These are phyloP conservation scores for Cistogaster globosa DNA, from an alignment of 2,888 invertebrate species.

Conservation along the genomic window DNA sequence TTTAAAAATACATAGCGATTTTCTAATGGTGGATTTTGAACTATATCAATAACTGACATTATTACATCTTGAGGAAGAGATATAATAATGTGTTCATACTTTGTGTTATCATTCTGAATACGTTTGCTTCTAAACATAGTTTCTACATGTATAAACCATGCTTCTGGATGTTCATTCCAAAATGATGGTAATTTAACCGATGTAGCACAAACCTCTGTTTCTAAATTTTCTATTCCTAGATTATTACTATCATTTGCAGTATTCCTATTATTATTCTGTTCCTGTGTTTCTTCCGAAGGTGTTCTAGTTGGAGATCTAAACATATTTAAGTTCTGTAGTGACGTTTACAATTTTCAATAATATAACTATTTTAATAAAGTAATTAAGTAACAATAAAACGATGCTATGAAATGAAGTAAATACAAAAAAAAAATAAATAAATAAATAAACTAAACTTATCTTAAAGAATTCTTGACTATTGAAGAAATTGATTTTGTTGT, in stretches of 20 bases:
- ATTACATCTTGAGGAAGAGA: slow-evolving; percentile 30
- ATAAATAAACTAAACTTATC: no score
- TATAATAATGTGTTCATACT: neutral
- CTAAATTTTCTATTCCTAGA: neutral
- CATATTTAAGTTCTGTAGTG: no score
- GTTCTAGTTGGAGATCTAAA: no score
- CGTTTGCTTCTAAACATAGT: slow-evolving; percentile 5
- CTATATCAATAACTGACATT: slow-evolving; percentile 18
- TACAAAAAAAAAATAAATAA: no score
- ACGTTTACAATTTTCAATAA: no score
- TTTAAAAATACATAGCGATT: neutral
- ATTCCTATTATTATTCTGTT: no score
- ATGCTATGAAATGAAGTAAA: no score
- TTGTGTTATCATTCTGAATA: neutral
- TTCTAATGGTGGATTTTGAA: neutral
- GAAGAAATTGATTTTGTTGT: no score
- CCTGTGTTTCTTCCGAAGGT: no score
- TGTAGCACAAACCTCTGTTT: neutral
- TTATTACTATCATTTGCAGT: neutral
- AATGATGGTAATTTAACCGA: neutral
- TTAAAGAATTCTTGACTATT: no score
- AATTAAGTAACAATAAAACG: no score
- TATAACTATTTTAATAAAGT: no score
- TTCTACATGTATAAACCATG: slow-evolving; percentile 31
- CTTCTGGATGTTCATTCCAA: slow-evolving; percentile 19